Conservation (phyloP, 2,888 invertebrate genomes). For the Meghimatium bilineatum region DNA sequence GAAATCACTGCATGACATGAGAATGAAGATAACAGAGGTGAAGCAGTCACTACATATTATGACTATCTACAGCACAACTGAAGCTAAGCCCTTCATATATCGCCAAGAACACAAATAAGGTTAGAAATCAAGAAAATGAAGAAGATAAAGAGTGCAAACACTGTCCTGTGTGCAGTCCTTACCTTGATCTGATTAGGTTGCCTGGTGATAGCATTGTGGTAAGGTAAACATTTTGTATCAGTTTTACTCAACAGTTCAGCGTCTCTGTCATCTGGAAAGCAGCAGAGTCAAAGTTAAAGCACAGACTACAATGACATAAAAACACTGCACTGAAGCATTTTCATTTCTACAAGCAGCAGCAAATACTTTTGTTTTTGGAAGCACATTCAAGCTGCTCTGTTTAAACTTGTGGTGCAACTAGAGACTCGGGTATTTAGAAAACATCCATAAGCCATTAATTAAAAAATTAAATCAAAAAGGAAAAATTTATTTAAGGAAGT, state of each 20-base stretch:
- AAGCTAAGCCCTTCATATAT: background rate
- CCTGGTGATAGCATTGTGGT: slow-evolving; percentile 49
- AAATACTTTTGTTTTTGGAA: background rate
- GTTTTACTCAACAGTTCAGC: slow-evolving; percentile 46
- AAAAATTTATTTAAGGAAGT: background rate
- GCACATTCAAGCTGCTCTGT: background rate
- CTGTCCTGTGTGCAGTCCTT: slow-evolving; percentile 30
- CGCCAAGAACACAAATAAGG: background rate
- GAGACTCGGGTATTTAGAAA: background rate
- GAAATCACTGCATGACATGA: background rate
- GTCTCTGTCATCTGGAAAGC: slow-evolving; percentile 48
- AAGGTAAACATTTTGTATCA: slow-evolving; percentile 49
- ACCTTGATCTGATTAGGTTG: slow-evolving; percentile 50
- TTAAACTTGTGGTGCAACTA: background rate
- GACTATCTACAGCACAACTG: background rate
- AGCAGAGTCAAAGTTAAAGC: slow-evolving; percentile 37
- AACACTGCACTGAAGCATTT: slow-evolving; percentile 12
- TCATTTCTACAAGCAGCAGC: background rate
- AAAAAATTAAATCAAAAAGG: background rate
- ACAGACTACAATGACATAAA: slow-evolving; percentile 15
- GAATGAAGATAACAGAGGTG: background rate
- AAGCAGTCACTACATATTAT: background rate
- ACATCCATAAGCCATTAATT: background rate
- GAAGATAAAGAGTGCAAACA: slow-evolving; percentile 29
- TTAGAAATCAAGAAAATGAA: background rate